These are phyloP conservation scores for Tipula unca DNA, from an alignment of 2,888 invertebrate genomes.

Conservation along the genomic window DNA sequence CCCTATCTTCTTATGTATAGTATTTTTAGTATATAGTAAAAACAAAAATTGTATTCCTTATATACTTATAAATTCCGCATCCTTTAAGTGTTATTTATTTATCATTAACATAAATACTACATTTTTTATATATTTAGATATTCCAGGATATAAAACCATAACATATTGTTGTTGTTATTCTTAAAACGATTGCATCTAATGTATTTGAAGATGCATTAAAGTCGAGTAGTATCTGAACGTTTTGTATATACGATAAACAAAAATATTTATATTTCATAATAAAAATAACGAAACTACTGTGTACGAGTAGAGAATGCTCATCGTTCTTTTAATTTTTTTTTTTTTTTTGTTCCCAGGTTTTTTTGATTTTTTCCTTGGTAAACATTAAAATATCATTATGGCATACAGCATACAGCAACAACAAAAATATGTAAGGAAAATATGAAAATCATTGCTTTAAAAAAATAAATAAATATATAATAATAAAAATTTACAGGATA, in stretches of 20 bases:
- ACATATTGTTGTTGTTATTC: not conserved
- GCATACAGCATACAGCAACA: not conserved
- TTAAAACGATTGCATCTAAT: constrained; percentile 3
- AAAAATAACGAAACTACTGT: not conserved
- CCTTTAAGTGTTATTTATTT: constrained; percentile 14
- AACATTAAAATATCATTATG: constrained; percentile 14
- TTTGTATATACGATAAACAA: not conserved
- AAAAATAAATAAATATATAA: not conserved
- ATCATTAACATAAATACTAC: not conserved
- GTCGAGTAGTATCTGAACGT: not conserved
- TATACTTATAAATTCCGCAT: not conserved
- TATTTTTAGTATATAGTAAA: not conserved
- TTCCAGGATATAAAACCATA: not conserved
- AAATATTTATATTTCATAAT: not conserved
- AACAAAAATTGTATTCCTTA: not conserved
- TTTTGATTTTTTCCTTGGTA: not conserved
- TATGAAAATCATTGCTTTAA: constrained; percentile 8
- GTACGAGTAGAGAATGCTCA: not conserved
- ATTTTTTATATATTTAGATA: too few species aligned
- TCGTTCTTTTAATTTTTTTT: not conserved
- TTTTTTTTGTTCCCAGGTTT: not conserved
- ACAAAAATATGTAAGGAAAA: not conserved
- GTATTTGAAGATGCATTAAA: not conserved
- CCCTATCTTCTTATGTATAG: not conserved
- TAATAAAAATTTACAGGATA: not conserved